Base-by-base conservation (phyloP, 2,888 invertebrate species). In the Orgyia antiqua region DNA sequence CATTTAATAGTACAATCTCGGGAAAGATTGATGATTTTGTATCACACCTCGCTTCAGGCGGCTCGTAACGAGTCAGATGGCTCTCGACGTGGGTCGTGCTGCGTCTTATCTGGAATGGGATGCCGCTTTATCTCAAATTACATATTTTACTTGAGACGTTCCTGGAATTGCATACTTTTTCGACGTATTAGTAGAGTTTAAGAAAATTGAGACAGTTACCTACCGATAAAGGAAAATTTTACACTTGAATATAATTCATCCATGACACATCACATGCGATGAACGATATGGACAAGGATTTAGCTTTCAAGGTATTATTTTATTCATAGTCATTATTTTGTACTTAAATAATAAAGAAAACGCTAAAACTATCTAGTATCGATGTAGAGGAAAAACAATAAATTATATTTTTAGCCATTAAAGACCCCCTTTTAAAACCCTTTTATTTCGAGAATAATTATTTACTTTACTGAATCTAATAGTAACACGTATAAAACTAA, bases 1-100 rank as follows among this genome's bases (percentile, higher is more conserved):
- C 84, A 79, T 86, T 84, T 86, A 86, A 86, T 84, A 84, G 84
- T 83, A 84, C 82, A 83, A 84, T 84, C 84, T 83, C 76, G 74
- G 75, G 69, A 62, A 83, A 86, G 86, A 86, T 84, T 86, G 86
- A 86, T 86, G 86, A 86, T 84, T 84, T 83, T 84, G 86, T 86
- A 84, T 84, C 86, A 86, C 84, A 84, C 84, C 86, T 86, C 82
- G 84, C 84, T 83, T 72, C 76, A 71, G 84, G 86, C 84, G 79
- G 76, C 78, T 76, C 78, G 83, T 80, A 79, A 83, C 84, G 84
- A 82, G 78, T 75, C 68, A 70, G 77, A 73, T 74, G 76, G 71
- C 73, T 75, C 77, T 67, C 73, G 78, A 80, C 83, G 82, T 80
- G 80, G 80, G 77, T 78, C 79, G 74, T 74, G 74, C 80, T 75